Evolutionary conservation across 2,113 vertebrate species (phyloP), one percentile per base, ranked within the genome.

Genomic region (Prochilodus magdalenae): DNA sequence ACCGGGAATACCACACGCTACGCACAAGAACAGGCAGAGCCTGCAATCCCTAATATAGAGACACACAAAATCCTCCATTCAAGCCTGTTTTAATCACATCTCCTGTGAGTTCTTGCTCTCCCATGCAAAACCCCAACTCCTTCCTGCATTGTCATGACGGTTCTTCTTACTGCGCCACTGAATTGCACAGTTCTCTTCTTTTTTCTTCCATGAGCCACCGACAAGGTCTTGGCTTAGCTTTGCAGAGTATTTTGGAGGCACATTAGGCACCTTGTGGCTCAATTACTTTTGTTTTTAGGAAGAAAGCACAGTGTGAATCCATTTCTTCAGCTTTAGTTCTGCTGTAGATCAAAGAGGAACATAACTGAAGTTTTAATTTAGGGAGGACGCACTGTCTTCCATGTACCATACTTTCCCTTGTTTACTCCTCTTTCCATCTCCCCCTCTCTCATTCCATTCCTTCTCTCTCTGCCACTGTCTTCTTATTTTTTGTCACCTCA

Each of bases 251-350:
- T 83, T 51, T 76, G 44, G n/a, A 83, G 62, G 55, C 77, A 27
- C 57, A 62, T 74, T 81, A 62, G 53, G 69, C 66, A 75, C 79
- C 60, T 77, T 27, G 55, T 73, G 81, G 44, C 30, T 83, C 33
- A 62, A 74, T 83, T 71, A 75, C 71, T 14, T 62, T 30, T 60
- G 29, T 83, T 51, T 67, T 60, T 55, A 26, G 60, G 26, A 62
- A 8, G 30, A 66, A 67, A 71, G 73, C 30, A 13, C 47, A 59
- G 76, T 30, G 24, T 66, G 67, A 18, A 67, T 60, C 33, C 70
- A 40, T 5, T 36, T n/a, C 29, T 30, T 73, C 70, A 44, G 74
- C 33, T 78, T 78, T 79, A 70, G 47, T 79, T 85, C 66, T 78
- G 59, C 81, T 44, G n/a, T 57, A 72, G 74, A 73, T 55, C 62